phyloP scores from a whole-genome alignment of 2,888 invertebrate species.

The Kryphioiulus occultus region DNA sequence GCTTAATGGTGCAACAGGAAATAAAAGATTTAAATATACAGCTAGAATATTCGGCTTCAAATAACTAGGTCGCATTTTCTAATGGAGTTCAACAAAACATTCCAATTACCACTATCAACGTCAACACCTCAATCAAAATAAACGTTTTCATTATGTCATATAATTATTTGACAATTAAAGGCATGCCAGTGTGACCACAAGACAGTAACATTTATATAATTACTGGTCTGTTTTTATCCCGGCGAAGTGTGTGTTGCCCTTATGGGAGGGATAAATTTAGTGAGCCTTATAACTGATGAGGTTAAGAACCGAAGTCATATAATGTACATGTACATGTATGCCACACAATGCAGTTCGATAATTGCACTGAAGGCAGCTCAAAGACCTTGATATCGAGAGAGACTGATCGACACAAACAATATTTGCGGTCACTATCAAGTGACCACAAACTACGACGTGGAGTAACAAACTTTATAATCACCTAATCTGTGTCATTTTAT shows the following conservation, averaged over 20 bases:
- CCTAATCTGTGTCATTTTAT: not conserved
- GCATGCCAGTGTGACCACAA: not conserved
- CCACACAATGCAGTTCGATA: not conserved
- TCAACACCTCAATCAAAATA: not conserved
- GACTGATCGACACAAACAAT: not conserved
- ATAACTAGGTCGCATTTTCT: not conserved
- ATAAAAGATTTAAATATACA: not conserved
- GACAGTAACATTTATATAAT: too few species aligned
- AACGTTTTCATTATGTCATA: slow-evolving; percentile 3
- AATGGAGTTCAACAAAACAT: not conserved
- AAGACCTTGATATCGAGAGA: not conserved
- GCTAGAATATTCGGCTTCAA: not conserved
- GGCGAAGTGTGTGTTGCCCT: not conserved
- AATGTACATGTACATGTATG: not conserved
- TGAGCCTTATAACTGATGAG: not conserved
- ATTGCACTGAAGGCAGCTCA: not conserved
- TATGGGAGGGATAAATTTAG: not conserved
- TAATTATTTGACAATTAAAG: not conserved
- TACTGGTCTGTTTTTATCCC: too few species aligned
- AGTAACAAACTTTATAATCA: not conserved
- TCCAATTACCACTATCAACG: not conserved
- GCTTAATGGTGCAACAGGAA: too few species aligned
- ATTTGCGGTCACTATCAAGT: not conserved
- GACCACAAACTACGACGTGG: not conserved
- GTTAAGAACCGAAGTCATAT: not conserved